Conservation (phyloP, 1,140 invertebrate species). For the Solenopsis fugax region DNA sequence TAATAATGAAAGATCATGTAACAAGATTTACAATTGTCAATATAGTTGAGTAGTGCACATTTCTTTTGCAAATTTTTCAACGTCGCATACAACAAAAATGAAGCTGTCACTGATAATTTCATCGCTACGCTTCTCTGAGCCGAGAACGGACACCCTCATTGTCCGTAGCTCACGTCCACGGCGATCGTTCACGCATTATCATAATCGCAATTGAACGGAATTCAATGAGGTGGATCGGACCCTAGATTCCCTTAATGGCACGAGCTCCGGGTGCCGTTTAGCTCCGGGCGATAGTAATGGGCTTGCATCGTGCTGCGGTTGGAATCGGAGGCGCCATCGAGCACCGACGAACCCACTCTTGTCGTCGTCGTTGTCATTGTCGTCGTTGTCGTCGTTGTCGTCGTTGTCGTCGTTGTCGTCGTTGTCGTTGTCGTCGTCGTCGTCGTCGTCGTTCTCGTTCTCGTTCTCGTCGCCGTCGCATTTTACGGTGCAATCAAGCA, state of each 20-base stretch:
- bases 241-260: conserved; percentile 79
- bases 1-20: background rate
- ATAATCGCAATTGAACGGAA: conserved; percentile 77
- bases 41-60: background rate
- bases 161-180: conserved; percentile 11
- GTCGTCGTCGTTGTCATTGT: conserved; percentile 22
- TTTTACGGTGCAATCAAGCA: conserved; percentile 78
- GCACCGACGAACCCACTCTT: conserved; percentile 25
- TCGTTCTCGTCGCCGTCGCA: conserved; percentile 49
- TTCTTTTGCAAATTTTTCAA: background rate
- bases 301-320: conserved; percentile 70
- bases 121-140: background rate
- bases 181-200: conserved; percentile 77
- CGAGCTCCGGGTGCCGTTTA: conserved; percentile 75
- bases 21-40: background rate
- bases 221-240: conserved; percentile 78
- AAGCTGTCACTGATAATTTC: conserved; percentile 33
- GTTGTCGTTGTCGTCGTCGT: conserved; percentile 23
- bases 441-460: conserved; percentile 29
- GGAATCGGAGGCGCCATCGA: conserved; percentile 43
- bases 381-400: conserved; percentile 17
- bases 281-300: conserved; percentile 77
- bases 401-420: conserved; percentile 36
- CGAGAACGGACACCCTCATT: conserved; percentile 35
- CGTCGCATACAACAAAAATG: background rate